phyloP scores from a whole-genome alignment of 2,888 invertebrate genomes.

The Drosophila prostipennis region DNA sequence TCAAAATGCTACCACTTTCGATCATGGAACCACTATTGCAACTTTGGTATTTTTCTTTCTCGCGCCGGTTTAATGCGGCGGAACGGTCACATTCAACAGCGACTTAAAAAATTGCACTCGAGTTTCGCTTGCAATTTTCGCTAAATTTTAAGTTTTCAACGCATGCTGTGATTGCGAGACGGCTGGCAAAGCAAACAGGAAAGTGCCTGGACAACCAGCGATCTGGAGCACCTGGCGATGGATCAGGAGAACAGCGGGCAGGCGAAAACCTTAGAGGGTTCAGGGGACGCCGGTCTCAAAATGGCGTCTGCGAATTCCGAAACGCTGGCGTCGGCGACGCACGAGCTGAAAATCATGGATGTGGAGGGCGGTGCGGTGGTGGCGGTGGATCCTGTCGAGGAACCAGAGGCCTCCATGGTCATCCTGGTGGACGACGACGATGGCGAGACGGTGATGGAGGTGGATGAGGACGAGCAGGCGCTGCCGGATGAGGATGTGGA shows the following conservation, averaged over 20 bases:
- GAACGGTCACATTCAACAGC: slow-evolving; percentile 5
- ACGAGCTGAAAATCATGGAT: slow-evolving; percentile 66
- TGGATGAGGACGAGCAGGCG: slow-evolving; percentile 4
- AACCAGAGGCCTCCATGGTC: not conserved
- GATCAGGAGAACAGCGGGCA: not conserved
- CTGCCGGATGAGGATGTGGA: slow-evolving; percentile 10
- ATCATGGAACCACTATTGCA: not conserved
- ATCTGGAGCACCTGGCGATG: slow-evolving; percentile 13
- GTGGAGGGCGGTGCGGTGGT: slow-evolving; percentile 54
- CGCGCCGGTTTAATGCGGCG: not conserved
- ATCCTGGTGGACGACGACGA: slow-evolving; percentile 59
- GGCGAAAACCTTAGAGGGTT: not conserved
- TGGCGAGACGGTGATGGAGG: slow-evolving; percentile 3
- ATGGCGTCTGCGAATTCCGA: slow-evolving; percentile 61
- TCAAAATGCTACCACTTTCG: not conserved
- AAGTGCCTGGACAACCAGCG: not conserved
- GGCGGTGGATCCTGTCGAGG: not conserved
- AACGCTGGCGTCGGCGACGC: not conserved
- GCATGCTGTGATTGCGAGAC: slow-evolving; percentile 13
- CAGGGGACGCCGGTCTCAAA: slow-evolving; percentile 60
- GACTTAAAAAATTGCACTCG: slow-evolving; percentile 8
- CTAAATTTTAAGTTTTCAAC: not conserved
- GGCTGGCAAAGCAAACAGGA: not conserved
- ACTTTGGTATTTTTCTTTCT: not conserved
- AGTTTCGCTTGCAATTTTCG: slow-evolving; percentile 3